Evolutionary conservation across 2,797 vertebrate species (phyloP).

Genomic region (Liasis olivaceus): DNA sequence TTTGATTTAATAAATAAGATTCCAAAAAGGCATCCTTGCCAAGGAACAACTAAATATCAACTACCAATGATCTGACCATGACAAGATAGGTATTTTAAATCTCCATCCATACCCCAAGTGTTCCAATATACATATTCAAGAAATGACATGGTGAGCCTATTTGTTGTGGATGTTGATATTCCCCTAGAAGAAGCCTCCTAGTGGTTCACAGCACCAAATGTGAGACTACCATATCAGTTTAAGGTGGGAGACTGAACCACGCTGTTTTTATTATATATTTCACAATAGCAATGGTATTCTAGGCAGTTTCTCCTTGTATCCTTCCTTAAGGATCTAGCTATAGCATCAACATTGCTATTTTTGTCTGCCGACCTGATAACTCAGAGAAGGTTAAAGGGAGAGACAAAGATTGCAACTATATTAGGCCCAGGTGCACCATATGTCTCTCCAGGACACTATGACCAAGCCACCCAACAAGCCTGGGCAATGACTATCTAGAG

Average conservation of each 20-base stretch:
- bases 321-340: background rate
- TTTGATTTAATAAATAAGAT: background rate
- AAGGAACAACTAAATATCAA: background rate
- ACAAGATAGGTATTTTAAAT: background rate
- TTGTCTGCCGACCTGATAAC: background rate
- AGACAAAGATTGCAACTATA: background rate
- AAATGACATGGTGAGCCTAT: background rate
- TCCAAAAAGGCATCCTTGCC: background rate
- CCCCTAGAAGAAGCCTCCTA: background rate
- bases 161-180: background rate
- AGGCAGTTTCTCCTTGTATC: background rate
- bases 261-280: background rate
- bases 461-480: constrained; percentile 13
- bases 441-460: constrained; percentile 17
- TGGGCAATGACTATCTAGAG: constrained; percentile 12
- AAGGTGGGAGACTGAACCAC: background rate
- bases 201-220: background rate
- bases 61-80: background rate
- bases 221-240: background rate
- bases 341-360: rapidly evolving
- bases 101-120: background rate
- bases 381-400: background rate
- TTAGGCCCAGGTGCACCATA: constrained; percentile 4
- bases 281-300: background rate
- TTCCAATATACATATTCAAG: background rate